Base-by-base conservation (phyloP, 2,797 vertebrate species). In the Hypotaenidia philippensis region DNA sequence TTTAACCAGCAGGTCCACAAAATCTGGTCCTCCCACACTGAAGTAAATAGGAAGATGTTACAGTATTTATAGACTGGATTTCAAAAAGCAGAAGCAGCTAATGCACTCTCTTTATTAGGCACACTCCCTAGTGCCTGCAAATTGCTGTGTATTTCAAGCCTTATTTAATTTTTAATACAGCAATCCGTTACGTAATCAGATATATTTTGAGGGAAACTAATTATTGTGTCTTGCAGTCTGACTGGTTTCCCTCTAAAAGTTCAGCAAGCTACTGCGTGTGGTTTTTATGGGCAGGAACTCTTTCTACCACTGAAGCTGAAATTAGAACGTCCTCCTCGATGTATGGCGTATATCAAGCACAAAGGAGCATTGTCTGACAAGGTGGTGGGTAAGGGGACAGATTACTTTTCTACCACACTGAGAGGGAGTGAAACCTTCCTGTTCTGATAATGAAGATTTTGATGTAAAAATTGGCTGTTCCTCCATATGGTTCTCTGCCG, bases 101-200 rank as follows among this genome's bases (percentile, higher is more conserved):
- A 94, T 93, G 87, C 66, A 94, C 85, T 96, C 72, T 80, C 78
- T 96, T 96, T 96, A 96, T 96, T 94, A 94, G 64, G 79, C 38
- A 44, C 60, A 92, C 52, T 94, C 93, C 85, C 91, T 32, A 50
- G 87, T 89, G 95, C 70, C 83, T 91, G 32, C 26, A 93, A 94
- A 95, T 93, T 94, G 93, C 89, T 95, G 70, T 69, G 40, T 96
- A 95, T 96, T 96, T 96, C 94, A 97, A 91, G 83, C 23, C 82
- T 93, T 96, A 93, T 94, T 96, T 94, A 97, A 96, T 96, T 95
- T 97, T 97, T 97, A 96, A 97, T 93, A 80, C n/a, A 79, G 34
- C 44, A 87, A 77, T 89, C 76, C 8, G 15, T 96, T 97, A 93
- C 1, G 1, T 82, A 95, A 94, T 82, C 72, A 88, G 76, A 74